These are phyloP conservation scores for Dicycla oo DNA, from an alignment of 2,888 invertebrate genomes.

Conservation along the genomic window DNA sequence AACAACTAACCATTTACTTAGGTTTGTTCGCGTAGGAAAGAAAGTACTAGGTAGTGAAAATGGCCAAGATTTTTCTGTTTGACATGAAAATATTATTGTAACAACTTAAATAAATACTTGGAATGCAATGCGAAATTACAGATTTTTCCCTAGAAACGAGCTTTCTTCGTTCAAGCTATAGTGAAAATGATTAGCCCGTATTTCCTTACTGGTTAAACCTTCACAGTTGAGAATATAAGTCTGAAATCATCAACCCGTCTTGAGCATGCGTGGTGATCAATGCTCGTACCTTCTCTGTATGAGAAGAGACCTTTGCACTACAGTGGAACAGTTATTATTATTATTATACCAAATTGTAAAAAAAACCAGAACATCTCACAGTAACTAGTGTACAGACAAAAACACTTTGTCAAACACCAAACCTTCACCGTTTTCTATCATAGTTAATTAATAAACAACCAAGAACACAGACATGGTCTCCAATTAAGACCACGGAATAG, in stretches of 20 bases:
- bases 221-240: too few relatives aligned
- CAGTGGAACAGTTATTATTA: too few relatives aligned
- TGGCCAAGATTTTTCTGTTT: constrained; percentile 22
- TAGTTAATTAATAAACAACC: not conserved
- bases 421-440: too few relatives aligned
- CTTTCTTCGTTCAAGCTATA: not conserved
- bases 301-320: too few relatives aligned
- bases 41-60: constrained; percentile 4
- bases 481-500: not conserved
- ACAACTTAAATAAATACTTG: constrained; percentile 20
- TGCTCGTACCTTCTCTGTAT: too few relatives aligned
- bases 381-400: too few relatives aligned
- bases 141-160: not conserved
- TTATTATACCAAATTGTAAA: too few relatives aligned
- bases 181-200: not conserved
- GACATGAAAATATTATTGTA: constrained; percentile 7
- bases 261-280: too few relatives aligned
- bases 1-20: constrained; percentile 30
- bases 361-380: too few relatives aligned
- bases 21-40: not conserved
- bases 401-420: too few relatives aligned
- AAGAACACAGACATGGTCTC: not conserved
- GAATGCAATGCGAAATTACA: not conserved
- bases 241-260: too few relatives aligned
- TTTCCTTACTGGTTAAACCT: too few relatives aligned